These are phyloP conservation scores for Anser cygnoides DNA, from an alignment of 2,113 vertebrate species.

Conservation along the genomic window DNA sequence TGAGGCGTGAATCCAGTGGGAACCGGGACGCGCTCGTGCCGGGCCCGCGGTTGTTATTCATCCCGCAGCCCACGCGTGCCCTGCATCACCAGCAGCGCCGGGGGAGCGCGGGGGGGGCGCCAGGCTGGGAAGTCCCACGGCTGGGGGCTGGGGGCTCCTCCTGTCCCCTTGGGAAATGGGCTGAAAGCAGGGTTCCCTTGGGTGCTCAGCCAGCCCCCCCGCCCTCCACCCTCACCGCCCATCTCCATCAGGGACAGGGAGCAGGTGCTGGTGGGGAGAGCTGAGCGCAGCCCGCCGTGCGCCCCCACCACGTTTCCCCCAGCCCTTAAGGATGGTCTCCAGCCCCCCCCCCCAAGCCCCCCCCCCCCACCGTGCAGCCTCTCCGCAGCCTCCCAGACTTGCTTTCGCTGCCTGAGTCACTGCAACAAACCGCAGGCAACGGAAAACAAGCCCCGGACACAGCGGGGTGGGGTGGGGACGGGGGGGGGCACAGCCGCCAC, in stretches of 20 bases:
- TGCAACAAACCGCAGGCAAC: conserved; percentile 88
- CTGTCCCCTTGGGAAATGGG: background rate
- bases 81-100: background rate
- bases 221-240: background rate
- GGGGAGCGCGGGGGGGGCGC: too few species aligned
- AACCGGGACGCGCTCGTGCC: background rate
- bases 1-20: background rate
- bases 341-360: too few species aligned
- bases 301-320: background rate
- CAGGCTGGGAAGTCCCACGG: background rate
- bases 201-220: background rate
- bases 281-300: background rate
- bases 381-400: conserved; percentile 86
- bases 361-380: background rate
- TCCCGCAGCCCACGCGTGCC: background rate
- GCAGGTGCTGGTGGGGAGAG: background rate
- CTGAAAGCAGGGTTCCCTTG: background rate
- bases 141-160: background rate
- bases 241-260: background rate
- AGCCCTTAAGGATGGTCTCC: background rate
- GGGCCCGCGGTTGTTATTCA: background rate
- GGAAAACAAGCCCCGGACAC: conserved; percentile 91
- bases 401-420: conserved; percentile 96
- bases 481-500: rapidly evolving
- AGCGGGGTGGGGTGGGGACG: background rate